Evolutionary conservation across 2,797 vertebrate genomes (phyloP).

Genomic region (Pitangus sulphuratus): DNA sequence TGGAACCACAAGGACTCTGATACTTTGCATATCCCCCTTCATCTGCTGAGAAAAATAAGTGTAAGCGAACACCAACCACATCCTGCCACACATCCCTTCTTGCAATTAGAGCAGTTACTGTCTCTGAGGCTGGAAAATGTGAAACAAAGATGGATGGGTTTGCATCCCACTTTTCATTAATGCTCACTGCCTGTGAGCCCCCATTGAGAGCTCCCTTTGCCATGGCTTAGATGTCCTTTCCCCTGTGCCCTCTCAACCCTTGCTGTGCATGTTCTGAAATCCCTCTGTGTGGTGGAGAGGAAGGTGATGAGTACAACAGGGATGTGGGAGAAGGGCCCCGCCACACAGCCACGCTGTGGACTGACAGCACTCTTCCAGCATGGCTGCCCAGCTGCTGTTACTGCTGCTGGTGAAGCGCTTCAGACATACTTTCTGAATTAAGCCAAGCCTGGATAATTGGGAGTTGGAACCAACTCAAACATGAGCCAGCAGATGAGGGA

Average conservation of each 20-base stretch:
- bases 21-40: not conserved
- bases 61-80: not conserved
- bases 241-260: fast-evolving
- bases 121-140: not conserved
- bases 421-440: not conserved
- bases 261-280: not conserved
- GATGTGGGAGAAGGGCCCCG: fast-evolving
- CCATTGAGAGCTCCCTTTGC: not conserved
- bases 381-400: not conserved
- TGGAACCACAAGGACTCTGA: fast-evolving
- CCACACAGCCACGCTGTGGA: fast-evolving
- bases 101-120: not conserved
- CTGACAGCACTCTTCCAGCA: not conserved
- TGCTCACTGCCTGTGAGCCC: fast-evolving
- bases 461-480: constrained; percentile 34
- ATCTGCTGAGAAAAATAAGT: fast-evolving
- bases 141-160: not conserved
- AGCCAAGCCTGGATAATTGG: constrained; percentile 27
- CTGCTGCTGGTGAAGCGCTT: not conserved
- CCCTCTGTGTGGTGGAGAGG: not conserved
- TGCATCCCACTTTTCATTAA: not conserved
- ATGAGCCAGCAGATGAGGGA: not conserved
- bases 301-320: not conserved
- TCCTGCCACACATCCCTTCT: not conserved
- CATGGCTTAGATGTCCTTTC: fast-evolving